Conservation (phyloP, 2,113 vertebrate species). For the Hydrolagus affinis region DNA sequence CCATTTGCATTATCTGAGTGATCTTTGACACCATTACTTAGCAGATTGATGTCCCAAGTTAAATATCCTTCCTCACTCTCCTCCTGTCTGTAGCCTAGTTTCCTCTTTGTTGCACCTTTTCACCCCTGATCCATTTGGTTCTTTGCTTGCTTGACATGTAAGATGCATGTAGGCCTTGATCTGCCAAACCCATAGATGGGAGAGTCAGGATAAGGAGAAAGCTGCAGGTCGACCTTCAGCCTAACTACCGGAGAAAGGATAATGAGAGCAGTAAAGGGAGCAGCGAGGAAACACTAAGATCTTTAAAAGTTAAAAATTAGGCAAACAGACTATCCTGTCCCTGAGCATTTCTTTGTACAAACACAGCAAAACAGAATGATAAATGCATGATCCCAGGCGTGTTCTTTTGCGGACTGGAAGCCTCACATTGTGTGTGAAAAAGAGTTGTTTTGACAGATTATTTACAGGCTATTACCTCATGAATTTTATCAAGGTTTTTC, state of each 20-base stretch:
- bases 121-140: background rate
- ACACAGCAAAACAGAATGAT: background rate
- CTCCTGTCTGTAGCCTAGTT: background rate
- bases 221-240: slow-evolving; percentile 16
- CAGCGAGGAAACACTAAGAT: background rate
- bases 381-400: background rate
- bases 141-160: background rate
- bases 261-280: background rate
- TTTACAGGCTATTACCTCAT: background rate
- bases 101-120: background rate
- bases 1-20: background rate
- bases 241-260: background rate
- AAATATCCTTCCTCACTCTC: slow-evolving; percentile 5
- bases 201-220: slow-evolving; percentile 28
- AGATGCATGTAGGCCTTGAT: slow-evolving; percentile 7
- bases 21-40: slow-evolving; percentile 8
- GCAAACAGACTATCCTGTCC: background rate
- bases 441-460: background rate
- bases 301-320: background rate
- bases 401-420: background rate
- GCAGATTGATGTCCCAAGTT: background rate
- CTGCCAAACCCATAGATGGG: background rate
- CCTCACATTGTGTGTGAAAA: background rate
- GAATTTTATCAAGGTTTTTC: too few relatives aligned
- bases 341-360: background rate